A percentile compares a stretch with the other conserved stretches of the same genome.
Conservation (phyloP, 2,888 invertebrate genomes). For the Agrochola lychnidis region DNA sequence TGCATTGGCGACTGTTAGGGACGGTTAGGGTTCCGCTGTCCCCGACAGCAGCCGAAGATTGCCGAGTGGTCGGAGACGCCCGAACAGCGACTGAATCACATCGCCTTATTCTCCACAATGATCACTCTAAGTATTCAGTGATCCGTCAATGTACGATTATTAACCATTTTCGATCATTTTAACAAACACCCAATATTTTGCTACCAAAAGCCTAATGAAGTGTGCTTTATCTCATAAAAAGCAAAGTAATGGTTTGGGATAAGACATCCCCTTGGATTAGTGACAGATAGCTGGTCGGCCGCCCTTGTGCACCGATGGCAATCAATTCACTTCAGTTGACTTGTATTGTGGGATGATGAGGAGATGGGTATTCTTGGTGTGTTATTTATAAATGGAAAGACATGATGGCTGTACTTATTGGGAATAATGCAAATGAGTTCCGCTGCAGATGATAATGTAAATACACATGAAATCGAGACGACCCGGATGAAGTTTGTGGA, state of each 20-base stretch:
- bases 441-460: not conserved
- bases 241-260: slow-evolving; percentile 37
- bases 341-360: slow-evolving; percentile 27
- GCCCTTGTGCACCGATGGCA: not conserved
- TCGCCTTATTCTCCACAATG: not conserved
- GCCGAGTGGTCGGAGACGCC: too few species aligned
- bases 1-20: not conserved
- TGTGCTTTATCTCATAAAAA: slow-evolving; percentile 41
- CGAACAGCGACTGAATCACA: not conserved
- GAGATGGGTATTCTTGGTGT: not conserved
- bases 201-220: slow-evolving; percentile 40
- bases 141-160: not conserved
- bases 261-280: slow-evolving; percentile 42
- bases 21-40: too few species aligned
- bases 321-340: slow-evolving; percentile 47
- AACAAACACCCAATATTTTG: not conserved
- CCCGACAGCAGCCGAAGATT: too few species aligned
- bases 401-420: not conserved
- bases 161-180: not conserved
- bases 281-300: slow-evolving; percentile 40
- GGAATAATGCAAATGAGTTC: not conserved
- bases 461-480: not conserved
- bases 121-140: not conserved
- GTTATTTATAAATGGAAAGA: not conserved
- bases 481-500: not conserved